Percentiles rank a stretch among this genome's conserved stretches.
phyloP scores from a whole-genome alignment of 1,140 invertebrate species.

The Drosophila fuyamai region DNA sequence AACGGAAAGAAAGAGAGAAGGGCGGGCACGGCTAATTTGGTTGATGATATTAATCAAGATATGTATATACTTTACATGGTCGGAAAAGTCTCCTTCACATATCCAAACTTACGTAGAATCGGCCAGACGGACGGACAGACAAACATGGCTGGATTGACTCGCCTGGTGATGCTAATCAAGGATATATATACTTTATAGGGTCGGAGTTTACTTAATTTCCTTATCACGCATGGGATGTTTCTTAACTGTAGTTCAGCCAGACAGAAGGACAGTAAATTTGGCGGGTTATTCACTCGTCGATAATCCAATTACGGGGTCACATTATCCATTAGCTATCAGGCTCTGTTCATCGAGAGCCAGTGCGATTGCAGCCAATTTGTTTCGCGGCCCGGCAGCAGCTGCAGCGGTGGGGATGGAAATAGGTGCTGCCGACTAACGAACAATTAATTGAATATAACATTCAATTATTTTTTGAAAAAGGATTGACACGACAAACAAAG shows the following conservation, averaged over 20 bases:
- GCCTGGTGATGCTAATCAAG: too few relatives aligned
- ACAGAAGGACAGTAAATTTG: conserved; percentile 18
- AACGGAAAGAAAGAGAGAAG: too few relatives aligned
- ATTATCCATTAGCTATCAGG: conserved; percentile 67
- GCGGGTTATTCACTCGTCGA: conserved; percentile 38
- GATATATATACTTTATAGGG: too few relatives aligned
- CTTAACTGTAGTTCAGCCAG: conserved; percentile 40
- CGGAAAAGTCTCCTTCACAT: too few relatives aligned
- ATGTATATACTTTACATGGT: too few relatives aligned
- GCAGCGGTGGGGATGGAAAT: conserved; percentile 22
- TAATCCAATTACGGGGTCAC: conserved; percentile 67
- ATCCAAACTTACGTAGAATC: too few relatives aligned
- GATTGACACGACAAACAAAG: conserved; percentile 33
- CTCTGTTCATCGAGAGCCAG: conserved; percentile 33
- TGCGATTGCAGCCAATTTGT: conserved; percentile 55
- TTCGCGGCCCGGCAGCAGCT: conserved; percentile 16
- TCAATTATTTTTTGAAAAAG: conserved; percentile 65
- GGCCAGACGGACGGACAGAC: too few relatives aligned
- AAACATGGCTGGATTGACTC: too few relatives aligned
- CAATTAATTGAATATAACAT: conserved; percentile 78
- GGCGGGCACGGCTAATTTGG: too few relatives aligned
- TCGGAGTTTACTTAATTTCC: too few relatives aligned
- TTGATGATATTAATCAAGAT: too few relatives aligned
- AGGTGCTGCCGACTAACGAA: conserved; percentile 58
- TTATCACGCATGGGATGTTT: not conserved